A percentile compares a stretch with the other conserved stretches of the same genome.
Conservation (phyloP, 2,797 vertebrate species). For the Ibycter americanus region DNA sequence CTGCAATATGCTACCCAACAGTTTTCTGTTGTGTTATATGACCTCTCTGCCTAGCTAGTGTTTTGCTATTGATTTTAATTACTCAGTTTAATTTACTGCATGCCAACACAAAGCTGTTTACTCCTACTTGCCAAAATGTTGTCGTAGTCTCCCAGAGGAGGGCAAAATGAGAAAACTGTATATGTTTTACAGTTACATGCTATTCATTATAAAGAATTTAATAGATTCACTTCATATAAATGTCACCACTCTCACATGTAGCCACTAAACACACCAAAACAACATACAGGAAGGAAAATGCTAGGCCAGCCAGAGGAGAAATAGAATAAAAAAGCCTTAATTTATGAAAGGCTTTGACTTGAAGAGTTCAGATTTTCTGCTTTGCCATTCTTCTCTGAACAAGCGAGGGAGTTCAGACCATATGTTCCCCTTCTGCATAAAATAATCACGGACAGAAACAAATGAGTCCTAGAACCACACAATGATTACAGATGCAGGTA, state of each 20-base stretch:
- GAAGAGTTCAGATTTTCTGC: slow-evolving; percentile 38
- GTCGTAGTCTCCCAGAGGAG: slow-evolving; percentile 74
- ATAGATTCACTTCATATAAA: slow-evolving; percentile 76
- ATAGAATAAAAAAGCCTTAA: slow-evolving; percentile 8
- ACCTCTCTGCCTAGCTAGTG: slow-evolving; percentile 91
- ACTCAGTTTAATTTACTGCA: slow-evolving; percentile 83
- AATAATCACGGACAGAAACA: neutral
- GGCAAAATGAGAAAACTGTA: slow-evolving; percentile 73
- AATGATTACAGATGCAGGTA: neutral
- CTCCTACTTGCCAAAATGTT: slow-evolving; percentile 82
- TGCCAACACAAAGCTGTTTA: slow-evolving; percentile 86
- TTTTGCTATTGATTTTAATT: slow-evolving; percentile 99
- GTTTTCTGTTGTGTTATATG: slow-evolving; percentile 81
- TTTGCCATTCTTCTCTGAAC: slow-evolving; percentile 9
- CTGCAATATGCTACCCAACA: slow-evolving; percentile 80
- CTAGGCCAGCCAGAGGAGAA: neutral
- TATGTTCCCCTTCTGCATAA: slow-evolving; percentile 15
- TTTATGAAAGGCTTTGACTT: slow-evolving; percentile 47
- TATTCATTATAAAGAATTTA: slow-evolving; percentile 76
- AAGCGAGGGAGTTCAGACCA: slow-evolving; percentile 9
- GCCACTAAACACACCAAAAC: slow-evolving; percentile 57
- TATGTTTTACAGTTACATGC: slow-evolving; percentile 71
- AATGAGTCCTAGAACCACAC: neutral
- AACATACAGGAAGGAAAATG: slow-evolving; percentile 34
- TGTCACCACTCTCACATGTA: slow-evolving; percentile 66